A percentile compares a stretch with the other conserved stretches of the same genome.
These are phyloP conservation scores for Platycheirus albimanus DNA, from an alignment of 2,888 invertebrate species.

Conservation along the genomic window DNA sequence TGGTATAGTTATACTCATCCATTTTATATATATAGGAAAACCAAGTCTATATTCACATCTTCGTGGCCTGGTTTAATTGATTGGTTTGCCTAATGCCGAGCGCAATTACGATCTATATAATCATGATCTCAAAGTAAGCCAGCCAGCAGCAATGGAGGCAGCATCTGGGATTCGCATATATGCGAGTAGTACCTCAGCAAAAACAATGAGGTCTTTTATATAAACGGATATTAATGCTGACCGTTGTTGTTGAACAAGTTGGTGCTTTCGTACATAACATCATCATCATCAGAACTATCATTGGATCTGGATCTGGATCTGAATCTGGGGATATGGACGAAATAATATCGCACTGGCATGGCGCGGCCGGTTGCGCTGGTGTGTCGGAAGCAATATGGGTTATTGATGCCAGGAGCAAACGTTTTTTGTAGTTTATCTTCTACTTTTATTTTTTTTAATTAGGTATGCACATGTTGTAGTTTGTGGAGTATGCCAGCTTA, in stretches of 20 bases:
- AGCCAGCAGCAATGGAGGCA: conserved; percentile 15
- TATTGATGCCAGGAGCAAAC: conserved; percentile 48
- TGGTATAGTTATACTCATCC: neutral
- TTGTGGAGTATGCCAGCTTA: conserved; percentile 1
- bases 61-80: conserved; percentile 71
- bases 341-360: too few species aligned
- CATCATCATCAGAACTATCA: conserved; percentile 38
- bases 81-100: conserved; percentile 68
- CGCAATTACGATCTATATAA: conserved; percentile 66
- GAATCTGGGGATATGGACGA: conserved; percentile 9
- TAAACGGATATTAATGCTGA: conserved; percentile 49
- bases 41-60: conserved; percentile 11
- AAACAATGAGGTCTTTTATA: conserved; percentile 61
- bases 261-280: conserved; percentile 24
- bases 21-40: too few species aligned
- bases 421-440: conserved; percentile 1
- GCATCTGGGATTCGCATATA: conserved; percentile 14
- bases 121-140: conserved; percentile 58
- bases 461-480: conserved; percentile 29
- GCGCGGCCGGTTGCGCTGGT: too few species aligned
- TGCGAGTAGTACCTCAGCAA: too few species aligned
- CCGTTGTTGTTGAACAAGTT: conserved; percentile 19
- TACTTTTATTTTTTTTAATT: conserved; percentile 22
- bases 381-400: conserved; percentile 24
- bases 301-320: too few species aligned